Evolutionary conservation across 1,140 invertebrate genomes (phyloP).

Genomic region (Drosophila repleta): DNA sequence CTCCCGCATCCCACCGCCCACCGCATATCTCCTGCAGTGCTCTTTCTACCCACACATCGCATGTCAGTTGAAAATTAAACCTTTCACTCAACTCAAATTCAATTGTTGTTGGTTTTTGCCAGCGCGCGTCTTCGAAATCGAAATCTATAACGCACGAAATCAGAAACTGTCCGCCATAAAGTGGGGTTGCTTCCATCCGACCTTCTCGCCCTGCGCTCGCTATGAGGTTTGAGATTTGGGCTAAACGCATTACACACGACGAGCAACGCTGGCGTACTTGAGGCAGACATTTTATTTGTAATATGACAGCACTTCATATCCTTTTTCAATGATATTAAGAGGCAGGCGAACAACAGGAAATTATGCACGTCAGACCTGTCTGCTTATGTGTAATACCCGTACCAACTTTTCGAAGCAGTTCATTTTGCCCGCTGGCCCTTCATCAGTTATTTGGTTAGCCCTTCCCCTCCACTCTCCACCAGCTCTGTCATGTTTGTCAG

Average conservation of each 20-base stretch:
- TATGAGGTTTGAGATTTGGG: conserved; percentile 40
- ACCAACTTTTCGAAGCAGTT: conserved; percentile 1
- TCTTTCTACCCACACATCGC: conserved; percentile 29
- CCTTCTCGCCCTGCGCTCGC: conserved; percentile 1
- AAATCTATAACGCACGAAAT: conserved; percentile 69
- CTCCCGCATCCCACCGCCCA: no score
- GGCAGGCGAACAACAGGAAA: conserved; percentile 63
- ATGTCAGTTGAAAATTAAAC: conserved; percentile 72
- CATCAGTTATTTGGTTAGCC: conserved; percentile 39
- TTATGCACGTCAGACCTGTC: conserved; percentile 74
- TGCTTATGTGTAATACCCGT: conserved; percentile 63
- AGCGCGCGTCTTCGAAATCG: conserved; percentile 52
- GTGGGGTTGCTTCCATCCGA: conserved; percentile 8
- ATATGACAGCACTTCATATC: conserved; percentile 75
- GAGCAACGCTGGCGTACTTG: conserved; percentile 43
- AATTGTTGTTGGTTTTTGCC: conserved; percentile 43
- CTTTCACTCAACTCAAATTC: conserved; percentile 68
- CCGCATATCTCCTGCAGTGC: no score
- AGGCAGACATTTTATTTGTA: conserved; percentile 71
- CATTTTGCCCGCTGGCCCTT: conserved; percentile 29
- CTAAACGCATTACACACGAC: conserved; percentile 68
- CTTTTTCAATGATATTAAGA: conserved; percentile 64
- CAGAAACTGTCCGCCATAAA: conserved; percentile 57
- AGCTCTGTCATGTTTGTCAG: conserved; percentile 25
- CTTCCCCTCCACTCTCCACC: neutral